Conservation (phyloP, 2,797 vertebrate genomes). For the Chrysocyon brachyurus region DNA sequence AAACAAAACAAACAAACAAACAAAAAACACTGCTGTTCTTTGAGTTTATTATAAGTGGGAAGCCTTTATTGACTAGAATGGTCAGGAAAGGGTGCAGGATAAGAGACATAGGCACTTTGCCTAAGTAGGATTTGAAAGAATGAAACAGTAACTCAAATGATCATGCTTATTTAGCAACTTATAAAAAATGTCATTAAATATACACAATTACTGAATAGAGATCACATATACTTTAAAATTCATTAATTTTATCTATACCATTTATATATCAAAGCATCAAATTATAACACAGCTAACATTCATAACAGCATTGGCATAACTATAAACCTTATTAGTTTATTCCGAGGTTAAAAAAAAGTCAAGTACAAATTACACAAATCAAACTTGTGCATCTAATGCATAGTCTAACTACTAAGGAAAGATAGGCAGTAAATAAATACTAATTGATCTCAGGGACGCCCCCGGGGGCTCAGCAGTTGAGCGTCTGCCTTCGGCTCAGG, state of each 20-base stretch:
- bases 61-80: too few relatives aligned
- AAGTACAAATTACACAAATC: not conserved
- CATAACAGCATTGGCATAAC: not conserved
- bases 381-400: not conserved
- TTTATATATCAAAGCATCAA: not conserved
- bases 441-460: too few relatives aligned
- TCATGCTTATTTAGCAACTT: not conserved
- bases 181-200: not conserved
- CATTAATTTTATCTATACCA: not conserved
- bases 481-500: too few relatives aligned
- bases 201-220: not conserved
- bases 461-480: too few relatives aligned
- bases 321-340: not conserved
- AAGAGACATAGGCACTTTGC: not conserved
- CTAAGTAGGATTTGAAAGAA: not conserved
- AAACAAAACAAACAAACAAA: too few relatives aligned
- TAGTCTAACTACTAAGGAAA: not conserved
- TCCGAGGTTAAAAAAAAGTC: not conserved
- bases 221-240: not conserved
- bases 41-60: not conserved
- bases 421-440: not conserved
- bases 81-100: not conserved
- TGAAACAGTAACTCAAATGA: not conserved
- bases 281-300: constrained; percentile 9
- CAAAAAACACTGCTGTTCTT: not conserved